Evolutionary conservation across 2,797 vertebrate genomes (phyloP).

Genomic region (Alcedo atthis): DNA sequence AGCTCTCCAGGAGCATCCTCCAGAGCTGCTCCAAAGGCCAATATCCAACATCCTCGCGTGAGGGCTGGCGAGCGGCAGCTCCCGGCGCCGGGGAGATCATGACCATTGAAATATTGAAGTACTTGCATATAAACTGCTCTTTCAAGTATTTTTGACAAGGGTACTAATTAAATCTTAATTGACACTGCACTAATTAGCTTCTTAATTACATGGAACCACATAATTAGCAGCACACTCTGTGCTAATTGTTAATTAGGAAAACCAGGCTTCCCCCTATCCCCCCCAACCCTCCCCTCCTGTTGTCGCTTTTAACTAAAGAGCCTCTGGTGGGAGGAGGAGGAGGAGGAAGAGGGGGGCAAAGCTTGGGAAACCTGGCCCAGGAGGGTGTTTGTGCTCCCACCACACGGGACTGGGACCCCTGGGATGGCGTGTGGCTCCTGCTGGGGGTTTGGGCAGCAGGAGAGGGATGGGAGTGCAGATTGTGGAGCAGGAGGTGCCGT

Average conservation of each 20-base stretch:
- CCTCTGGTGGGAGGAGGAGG: constrained; percentile 15
- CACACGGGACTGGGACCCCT: neutral
- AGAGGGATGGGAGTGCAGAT: neutral
- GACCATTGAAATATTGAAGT: constrained; percentile 88
- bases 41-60: neutral
- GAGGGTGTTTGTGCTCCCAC: neutral
- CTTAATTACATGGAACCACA: constrained; percentile 99
- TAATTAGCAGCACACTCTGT: constrained; percentile 94
- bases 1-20: neutral
- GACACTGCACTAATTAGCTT: constrained; percentile 98
- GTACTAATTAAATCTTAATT: constrained; percentile 99
- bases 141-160: constrained; percentile 78
- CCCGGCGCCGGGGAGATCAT: neutral
- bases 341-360: neutral
- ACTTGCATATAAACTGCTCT: constrained; percentile 72
- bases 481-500: neutral
- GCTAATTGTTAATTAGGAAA: constrained; percentile 98
- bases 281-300: constrained; percentile 1
- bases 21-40: neutral
- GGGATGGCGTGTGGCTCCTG: neutral
- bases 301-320: constrained; percentile 58
- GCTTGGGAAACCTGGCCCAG: neutral
- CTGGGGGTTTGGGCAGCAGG: neutral
- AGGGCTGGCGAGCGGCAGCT: constrained; percentile 29
- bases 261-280: constrained; percentile 75